Conservation (phyloP, 2,797 vertebrate species). For the Spinus pinus region DNA sequence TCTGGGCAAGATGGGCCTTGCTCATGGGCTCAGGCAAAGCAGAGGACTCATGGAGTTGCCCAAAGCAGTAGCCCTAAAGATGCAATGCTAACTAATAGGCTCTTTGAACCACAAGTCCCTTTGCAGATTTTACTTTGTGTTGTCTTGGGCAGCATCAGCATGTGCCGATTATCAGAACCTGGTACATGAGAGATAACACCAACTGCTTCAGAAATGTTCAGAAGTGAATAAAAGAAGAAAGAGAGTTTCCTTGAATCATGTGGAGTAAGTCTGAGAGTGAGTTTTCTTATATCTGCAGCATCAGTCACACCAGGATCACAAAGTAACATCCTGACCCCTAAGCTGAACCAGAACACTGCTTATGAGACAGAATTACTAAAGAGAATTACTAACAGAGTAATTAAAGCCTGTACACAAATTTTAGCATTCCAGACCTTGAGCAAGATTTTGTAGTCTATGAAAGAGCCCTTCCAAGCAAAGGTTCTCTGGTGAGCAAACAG, state of each 20-base stretch:
- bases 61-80: background rate
- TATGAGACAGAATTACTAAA: background rate
- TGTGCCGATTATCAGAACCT: background rate
- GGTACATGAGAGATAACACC: background rate
- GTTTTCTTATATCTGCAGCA: background rate
- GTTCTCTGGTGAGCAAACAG: background rate
- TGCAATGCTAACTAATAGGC: background rate
- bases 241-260: background rate
- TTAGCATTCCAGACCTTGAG: background rate
- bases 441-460: background rate
- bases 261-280: background rate
- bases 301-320: background rate
- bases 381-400: background rate
- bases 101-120: background rate
- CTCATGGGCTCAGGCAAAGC: background rate
- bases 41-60: rapidly evolving
- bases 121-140: background rate
- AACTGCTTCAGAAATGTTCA: background rate
- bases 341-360: background rate
- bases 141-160: background rate
- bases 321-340: background rate
- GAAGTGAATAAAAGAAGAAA: background rate
- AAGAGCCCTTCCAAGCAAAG: background rate
- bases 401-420: background rate
- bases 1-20: background rate